These are phyloP conservation scores for Oryctes rhinoceros DNA, from an alignment of 1,140 invertebrate genomes.

Conservation along the genomic window DNA sequence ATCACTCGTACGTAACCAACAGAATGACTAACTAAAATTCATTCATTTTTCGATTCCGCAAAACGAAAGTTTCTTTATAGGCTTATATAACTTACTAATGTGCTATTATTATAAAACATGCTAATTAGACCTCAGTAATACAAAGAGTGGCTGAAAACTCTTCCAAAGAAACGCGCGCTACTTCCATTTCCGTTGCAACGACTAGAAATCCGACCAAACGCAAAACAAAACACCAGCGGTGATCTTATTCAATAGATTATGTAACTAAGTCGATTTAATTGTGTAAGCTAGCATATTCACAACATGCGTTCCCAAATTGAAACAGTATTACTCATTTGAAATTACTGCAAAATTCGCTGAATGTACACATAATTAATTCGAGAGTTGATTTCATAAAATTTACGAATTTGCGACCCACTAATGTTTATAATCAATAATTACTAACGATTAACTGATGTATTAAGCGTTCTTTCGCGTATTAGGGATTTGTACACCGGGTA, in stretches of 20 bases:
- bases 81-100: not conserved
- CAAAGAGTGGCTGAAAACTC: not conserved
- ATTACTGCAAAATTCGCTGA: not conserved
- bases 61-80: not conserved
- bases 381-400: slow-evolving; percentile 8
- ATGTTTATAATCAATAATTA: not conserved
- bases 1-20: not conserved
- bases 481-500: not conserved
- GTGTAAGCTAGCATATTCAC: not conserved
- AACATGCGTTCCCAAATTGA: not conserved
- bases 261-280: not conserved
- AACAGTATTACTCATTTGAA: not conserved
- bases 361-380: not conserved
- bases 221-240: no score
- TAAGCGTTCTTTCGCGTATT: not conserved
- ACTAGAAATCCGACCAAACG: no score
- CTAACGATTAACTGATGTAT: not conserved
- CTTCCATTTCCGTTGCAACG: not conserved
- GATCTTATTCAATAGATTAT: not conserved
- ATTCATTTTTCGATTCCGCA: not conserved
- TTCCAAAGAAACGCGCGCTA: no score
- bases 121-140: not conserved
- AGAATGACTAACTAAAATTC: not conserved
- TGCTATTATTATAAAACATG: not conserved
- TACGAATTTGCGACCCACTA: not conserved